Percentiles rank a stretch among this genome's conserved stretches.
Evolutionary conservation across 2,888 invertebrate genomes (phyloP).

Genomic region (Aelia acuminata): DNA sequence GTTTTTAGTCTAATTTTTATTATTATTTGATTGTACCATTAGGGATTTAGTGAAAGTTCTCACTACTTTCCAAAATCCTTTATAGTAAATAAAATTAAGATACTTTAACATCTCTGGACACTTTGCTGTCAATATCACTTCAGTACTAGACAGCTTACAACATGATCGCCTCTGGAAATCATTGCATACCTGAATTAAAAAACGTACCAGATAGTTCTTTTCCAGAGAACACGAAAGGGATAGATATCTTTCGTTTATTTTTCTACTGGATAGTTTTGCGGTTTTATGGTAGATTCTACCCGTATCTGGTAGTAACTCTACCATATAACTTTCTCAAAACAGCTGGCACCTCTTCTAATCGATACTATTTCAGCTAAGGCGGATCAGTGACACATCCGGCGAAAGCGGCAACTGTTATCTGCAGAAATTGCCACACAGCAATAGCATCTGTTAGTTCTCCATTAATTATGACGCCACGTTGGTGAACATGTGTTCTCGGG

Average conservation of each 20-base stretch:
- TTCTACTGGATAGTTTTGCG: background rate
- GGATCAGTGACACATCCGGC: background rate
- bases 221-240: background rate
- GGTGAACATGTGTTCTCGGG: background rate
- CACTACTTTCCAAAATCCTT: no score
- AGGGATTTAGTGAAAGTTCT: no score
- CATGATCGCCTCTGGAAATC: no score
- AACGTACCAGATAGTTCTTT: background rate
- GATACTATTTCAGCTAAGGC: background rate
- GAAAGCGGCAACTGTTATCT: background rate
- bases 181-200: background rate
- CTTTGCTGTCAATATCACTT: no score
- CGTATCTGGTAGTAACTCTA: background rate
- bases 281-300: background rate
- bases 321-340: conserved; percentile 2
- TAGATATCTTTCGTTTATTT: background rate
- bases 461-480: background rate
- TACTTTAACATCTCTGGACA: no score
- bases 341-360: background rate
- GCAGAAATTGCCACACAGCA: background rate
- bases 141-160: no score
- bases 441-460: background rate
- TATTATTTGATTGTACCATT: no score
- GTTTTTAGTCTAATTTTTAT: no score
- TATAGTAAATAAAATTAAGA: no score